Evolutionary conservation across 2,888 invertebrate genomes (phyloP), one percentile per base, ranked within the genome.

Genomic region (Criorhina ranunculi): DNA sequence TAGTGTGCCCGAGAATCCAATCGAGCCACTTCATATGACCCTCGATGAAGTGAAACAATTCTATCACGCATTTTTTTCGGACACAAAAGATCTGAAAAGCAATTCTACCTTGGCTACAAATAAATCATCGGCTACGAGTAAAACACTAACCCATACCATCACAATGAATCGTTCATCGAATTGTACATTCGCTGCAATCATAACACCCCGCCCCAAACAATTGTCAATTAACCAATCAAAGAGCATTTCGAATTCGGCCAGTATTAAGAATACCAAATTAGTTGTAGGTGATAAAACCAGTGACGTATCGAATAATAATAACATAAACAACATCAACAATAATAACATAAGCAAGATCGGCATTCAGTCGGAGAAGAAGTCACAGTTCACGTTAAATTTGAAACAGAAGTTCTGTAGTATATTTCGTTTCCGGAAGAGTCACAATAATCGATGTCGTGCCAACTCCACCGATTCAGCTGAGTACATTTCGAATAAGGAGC

Each of bases 401-500:
- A 97, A 96, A 91, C 96, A 96, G 90, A 96, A 96, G 57, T 94
- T 97, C 89, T 97, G 96, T 91, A 96, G 96, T 92, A 94, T 97
- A 91, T 97, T 97, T 91, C 94, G 95, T 88, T 96, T 96, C 89
- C 93, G 93, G 76, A 93, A 93, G 87, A 90, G 88, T 70, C 89
- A 90, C 59, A 64, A 31, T 37, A 90, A 87, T 87, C 88, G 90
- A 62, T 90, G 90, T 83, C 89, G 92, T 88, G 87, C 89, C 33
- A 88, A 87, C 59, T 69, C 83, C 37, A 87, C 87, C 15, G 88
- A 88, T 29, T 79, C 87, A 7, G 88, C 86, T 7, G 88, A 88
- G 55, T 87, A 87, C 75, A 85, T 77, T 42, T 81, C 86, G 24
- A 88, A 70, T 73, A 86, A 75, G 44, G 88, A 88, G 44, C 87